phyloP scores from a whole-genome alignment of 2,797 vertebrate species.

The Amniataba percoides region DNA sequence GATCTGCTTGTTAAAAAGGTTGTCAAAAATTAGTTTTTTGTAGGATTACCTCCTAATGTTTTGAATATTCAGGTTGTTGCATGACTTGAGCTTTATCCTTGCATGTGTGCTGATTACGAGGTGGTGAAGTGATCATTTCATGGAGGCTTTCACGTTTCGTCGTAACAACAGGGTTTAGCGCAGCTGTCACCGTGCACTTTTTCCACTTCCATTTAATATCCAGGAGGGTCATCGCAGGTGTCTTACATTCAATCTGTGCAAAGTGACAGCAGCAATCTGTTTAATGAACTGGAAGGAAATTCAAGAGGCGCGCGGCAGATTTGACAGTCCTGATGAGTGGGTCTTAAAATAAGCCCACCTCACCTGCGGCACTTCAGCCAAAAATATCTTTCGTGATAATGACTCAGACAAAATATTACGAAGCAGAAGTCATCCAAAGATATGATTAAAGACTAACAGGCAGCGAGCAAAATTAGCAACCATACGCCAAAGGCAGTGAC shows the following conservation, averaged over 20 bases:
- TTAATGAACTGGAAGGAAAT: conserved; percentile 29
- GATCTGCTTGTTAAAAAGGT: too few species aligned
- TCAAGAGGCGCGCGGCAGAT: background rate
- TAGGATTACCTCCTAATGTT: background rate
- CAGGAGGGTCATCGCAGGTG: background rate
- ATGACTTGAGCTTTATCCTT: background rate
- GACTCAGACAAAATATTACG: conserved; percentile 22
- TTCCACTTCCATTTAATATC: conserved; percentile 18
- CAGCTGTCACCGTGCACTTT: background rate
- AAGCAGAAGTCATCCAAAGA: conserved; percentile 2
- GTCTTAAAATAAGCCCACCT: background rate
- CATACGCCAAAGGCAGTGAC: background rate
- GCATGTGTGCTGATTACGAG: background rate
- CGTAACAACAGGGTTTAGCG: conserved; percentile 1
- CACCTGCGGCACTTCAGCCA: conserved; percentile 29
- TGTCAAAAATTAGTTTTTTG: too few species aligned
- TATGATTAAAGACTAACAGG: conserved; percentile 3
- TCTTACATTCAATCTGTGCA: conserved; percentile 5
- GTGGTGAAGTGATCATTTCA: background rate
- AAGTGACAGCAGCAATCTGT: conserved; percentile 20
- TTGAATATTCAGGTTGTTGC: background rate
- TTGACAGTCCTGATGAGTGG: conserved; percentile 2
- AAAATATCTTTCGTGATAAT: conserved; percentile 14
- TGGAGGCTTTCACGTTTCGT: background rate
- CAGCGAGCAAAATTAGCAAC: conserved; percentile 1